Base-by-base conservation (phyloP, 2,888 invertebrate genomes). In the Maniola hyperantus region DNA sequence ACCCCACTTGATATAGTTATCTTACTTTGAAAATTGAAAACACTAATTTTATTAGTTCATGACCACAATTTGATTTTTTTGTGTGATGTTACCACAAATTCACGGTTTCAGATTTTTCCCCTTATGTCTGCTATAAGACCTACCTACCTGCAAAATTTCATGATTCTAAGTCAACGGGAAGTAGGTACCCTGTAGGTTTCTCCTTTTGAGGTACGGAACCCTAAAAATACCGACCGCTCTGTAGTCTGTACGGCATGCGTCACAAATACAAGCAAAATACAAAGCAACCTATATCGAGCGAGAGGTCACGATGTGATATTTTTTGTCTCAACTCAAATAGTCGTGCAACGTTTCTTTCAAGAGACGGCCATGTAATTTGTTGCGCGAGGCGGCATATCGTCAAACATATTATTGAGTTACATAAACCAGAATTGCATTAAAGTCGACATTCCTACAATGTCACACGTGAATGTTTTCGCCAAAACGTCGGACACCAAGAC, bases 291-390 rank as follows among this genome's bases (percentile, higher is more conserved):
- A 11, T 10, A 11, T 39, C 39, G 55, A 36, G 39, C 55, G 55
- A 39, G 36, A 8, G 20, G 18, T 11, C 18, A 13, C 42, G 15
- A 48, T 42, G 4, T 13, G 11, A 10, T 20, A 42, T 57, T 6
- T 57, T 57, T 13, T 42, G 57, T 57, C 42, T 57, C 54, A 42
- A 53, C 62, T 36, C 54, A 42, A 53, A 53, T 36, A 62, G 51
- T 62, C 61, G 48, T 34, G n/a, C 50, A 20, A 61, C 39, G 50
- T 33, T 20, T 61, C 39, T 39, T 20, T 20, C 5, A 20, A 1
- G 15, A 53, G 18, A 42, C 15, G 53, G 62, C 33, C 53, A 33
- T 7, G 57, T 20, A 10, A 33, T 53, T 62, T 51, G 61, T 51
- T 61, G 39, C 15, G 15, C 36, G 55, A 36, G 18, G 11, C 6